Conservation (phyloP, 2,888 invertebrate genomes). For the Diarsia dahlii region DNA sequence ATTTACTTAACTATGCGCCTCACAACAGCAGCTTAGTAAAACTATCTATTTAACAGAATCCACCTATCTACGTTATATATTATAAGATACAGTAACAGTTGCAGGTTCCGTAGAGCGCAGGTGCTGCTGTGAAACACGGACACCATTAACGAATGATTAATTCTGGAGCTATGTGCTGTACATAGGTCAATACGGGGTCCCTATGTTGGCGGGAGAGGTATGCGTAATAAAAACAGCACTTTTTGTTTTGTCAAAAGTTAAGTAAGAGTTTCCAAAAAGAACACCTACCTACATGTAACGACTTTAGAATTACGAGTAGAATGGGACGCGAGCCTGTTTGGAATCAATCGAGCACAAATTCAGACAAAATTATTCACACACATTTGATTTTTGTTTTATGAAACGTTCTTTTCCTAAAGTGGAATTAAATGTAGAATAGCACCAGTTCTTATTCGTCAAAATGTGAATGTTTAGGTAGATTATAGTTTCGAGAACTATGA, state of each 20-base stretch:
- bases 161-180: constrained; percentile 62
- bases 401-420: too few relatives aligned
- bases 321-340: too few relatives aligned
- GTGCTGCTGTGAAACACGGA: constrained; percentile 67
- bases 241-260: too few relatives aligned
- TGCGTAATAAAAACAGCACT: background rate
- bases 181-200: constrained; percentile 37
- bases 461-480: too few relatives aligned
- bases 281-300: too few relatives aligned
- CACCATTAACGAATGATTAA: constrained; percentile 77
- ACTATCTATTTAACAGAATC: constrained; percentile 14
- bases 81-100: constrained; percentile 38
- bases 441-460: too few relatives aligned
- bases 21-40: constrained; percentile 6
- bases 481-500: too few relatives aligned
- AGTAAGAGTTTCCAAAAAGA: background rate
- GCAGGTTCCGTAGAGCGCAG: constrained; percentile 63
- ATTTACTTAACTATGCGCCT: background rate
- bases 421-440: too few relatives aligned
- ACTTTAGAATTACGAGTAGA: too few relatives aligned
- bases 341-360: too few relatives aligned
- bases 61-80: constrained; percentile 1
- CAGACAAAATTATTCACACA: too few relatives aligned
- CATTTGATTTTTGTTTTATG: too few relatives aligned
- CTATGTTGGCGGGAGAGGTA: constrained; percentile 36